phyloP scores from a whole-genome alignment of 1,140 invertebrate species.

The Ceratina japonica region DNA sequence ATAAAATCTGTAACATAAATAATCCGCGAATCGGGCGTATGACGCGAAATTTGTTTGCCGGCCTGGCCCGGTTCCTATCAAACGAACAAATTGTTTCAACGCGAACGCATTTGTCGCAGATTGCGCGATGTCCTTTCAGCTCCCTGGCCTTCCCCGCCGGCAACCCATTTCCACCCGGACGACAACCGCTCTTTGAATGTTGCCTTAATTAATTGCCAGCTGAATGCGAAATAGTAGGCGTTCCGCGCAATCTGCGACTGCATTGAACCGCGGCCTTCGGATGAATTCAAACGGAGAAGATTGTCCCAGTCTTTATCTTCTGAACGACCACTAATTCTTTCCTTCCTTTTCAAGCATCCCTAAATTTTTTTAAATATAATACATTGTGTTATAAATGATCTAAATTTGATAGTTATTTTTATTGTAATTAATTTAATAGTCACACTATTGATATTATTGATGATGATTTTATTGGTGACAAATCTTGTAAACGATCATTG shows the following conservation, averaged over 20 bases:
- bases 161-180: slow-evolving; percentile 30
- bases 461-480: too few species aligned
- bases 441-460: too few species aligned
- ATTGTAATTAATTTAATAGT: too few species aligned
- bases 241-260: slow-evolving; percentile 39
- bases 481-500: not conserved
- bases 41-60: slow-evolving; percentile 52
- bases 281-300: slow-evolving; percentile 2
- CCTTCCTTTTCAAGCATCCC: not conserved
- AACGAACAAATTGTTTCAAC: slow-evolving; percentile 53
- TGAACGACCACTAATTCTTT: not conserved
- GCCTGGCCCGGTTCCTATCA: slow-evolving; percentile 16
- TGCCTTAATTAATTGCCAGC: slow-evolving; percentile 43
- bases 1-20: slow-evolving; percentile 62
- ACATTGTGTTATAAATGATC: too few species aligned
- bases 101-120: slow-evolving; percentile 44
- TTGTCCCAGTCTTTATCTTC: too few species aligned
- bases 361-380: too few species aligned
- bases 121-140: slow-evolving; percentile 15
- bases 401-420: too few species aligned
- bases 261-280: slow-evolving; percentile 5
- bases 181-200: slow-evolving; percentile 45
- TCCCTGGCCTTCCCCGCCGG: not conserved
- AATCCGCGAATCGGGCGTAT: slow-evolving; percentile 35
- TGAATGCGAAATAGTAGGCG: slow-evolving; percentile 38